Percentiles rank a stretch among this genome's conserved stretches.
Conservation (phyloP, 2,113 vertebrate species). For the Pantherophis guttatus region DNA sequence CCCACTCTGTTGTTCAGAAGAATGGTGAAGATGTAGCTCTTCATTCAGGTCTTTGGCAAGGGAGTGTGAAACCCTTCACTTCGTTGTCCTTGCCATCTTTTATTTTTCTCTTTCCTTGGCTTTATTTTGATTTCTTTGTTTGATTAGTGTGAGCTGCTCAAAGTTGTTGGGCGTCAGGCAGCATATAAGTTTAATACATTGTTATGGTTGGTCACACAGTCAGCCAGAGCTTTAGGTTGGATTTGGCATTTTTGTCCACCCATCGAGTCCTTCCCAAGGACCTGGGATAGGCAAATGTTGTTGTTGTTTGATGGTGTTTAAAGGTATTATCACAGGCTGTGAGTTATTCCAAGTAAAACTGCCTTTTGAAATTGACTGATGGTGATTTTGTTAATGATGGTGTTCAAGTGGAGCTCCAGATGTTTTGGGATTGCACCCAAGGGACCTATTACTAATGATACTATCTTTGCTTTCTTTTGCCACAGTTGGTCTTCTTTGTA, state of each 20-base stretch:
- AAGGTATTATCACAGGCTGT: background rate
- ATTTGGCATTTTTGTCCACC: background rate
- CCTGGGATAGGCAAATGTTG: background rate
- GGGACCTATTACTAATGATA: background rate
- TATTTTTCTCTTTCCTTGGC: background rate
- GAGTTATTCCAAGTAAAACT: background rate
- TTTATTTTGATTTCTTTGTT: background rate
- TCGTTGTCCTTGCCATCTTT: background rate
- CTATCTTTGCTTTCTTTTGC: background rate
- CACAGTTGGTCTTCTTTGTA: background rate
- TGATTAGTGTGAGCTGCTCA: background rate
- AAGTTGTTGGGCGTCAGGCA: background rate
- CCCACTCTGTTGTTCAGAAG: background rate
- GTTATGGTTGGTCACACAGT: background rate
- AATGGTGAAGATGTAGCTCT: background rate
- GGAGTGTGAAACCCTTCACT: background rate
- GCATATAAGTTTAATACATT: background rate
- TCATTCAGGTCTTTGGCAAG: background rate
- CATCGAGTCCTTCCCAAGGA: background rate
- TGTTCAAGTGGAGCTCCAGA: background rate
- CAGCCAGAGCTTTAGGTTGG: background rate
- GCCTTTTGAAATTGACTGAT: background rate
- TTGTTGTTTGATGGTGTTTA: background rate
- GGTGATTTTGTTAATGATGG: background rate
- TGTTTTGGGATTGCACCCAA: background rate